A percentile compares a stretch with the other conserved stretches of the same genome.
Conservation (phyloP, 2,888 invertebrate genomes). For the Trichogramma evanescens region DNA sequence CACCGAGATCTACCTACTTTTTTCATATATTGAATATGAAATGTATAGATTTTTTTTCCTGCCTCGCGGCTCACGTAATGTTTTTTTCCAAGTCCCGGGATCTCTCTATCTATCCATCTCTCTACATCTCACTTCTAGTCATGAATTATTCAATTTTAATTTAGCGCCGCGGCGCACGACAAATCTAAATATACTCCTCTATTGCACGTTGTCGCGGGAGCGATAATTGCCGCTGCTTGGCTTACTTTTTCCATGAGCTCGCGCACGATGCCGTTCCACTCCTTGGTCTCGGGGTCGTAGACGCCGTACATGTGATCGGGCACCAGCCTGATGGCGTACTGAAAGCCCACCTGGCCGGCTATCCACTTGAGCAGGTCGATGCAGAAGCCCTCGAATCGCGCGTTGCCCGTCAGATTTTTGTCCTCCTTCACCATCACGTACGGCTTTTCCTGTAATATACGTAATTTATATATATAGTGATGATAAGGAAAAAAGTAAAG, state of each 20-base stretch:
- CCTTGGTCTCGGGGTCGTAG: constrained; percentile 75
- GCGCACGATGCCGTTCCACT: constrained; percentile 85
- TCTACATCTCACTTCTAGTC: too few relatives aligned
- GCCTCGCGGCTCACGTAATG: too few relatives aligned
- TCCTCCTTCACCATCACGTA: constrained; percentile 87
- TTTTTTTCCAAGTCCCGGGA: too few relatives aligned
- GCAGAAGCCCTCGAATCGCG: constrained; percentile 84
- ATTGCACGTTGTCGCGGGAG: neutral
- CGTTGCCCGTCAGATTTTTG: constrained; percentile 78
- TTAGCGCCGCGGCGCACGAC: neutral
- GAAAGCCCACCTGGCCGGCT: constrained; percentile 78
- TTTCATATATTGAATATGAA: too few relatives aligned
- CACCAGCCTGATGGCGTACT: constrained; percentile 75
- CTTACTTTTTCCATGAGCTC: constrained; percentile 79
- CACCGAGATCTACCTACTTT: too few relatives aligned
- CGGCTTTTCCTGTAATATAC: constrained; percentile 66
- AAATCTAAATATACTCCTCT: neutral
- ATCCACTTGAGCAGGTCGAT: constrained; percentile 80
- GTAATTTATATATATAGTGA: too few relatives aligned
- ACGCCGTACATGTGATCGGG: constrained; percentile 88
- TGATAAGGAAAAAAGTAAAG: too few relatives aligned
- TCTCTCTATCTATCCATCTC: too few relatives aligned
- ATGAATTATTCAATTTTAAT: too few relatives aligned
- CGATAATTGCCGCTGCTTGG: constrained; percentile 2
- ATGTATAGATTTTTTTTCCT: too few relatives aligned